Evolutionary conservation across 2,888 invertebrate species (phyloP), one percentile per base, ranked within the genome.

Genomic region (Callyntrura sp.): DNA sequence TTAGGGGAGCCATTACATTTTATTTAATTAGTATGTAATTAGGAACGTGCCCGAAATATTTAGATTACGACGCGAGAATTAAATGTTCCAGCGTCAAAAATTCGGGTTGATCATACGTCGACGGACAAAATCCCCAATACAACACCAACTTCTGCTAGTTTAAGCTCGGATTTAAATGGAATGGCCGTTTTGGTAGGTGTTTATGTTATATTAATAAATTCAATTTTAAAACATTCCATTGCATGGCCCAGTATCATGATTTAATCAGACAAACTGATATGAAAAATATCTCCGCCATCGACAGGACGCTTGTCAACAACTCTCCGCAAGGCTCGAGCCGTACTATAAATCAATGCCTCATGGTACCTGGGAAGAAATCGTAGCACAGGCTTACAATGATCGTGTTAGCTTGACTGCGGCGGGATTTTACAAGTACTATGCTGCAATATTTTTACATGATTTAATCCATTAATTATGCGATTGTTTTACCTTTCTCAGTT

Each of bases 81-180:
- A 65, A 92, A 93, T 82, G 96, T 98, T 43, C 96, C 97, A 2
- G 94, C 96, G 0, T 96, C 96, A 0, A 96, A 96, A 93, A 97
- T 98, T 93, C 97, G 98, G 94, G 96, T 98, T n/a, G 96, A 96
- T 43, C 98, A 98, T 94, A 98, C 98, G 0, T 95, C 97, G 0
- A 98, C 98, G 0, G 98, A 98, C 94, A 98, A 98, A 95, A 97
- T 98, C 0, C 98, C 98, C 0, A 98, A 0, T 95, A 97, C 93
- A 98, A 98, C 98, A 0, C 98, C 98, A 0, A 94, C 95, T 0
- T 95, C 95, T 0, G 95, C 94, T 4, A 94, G 94, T 55, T 94
- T 94, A 25, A 94, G 94, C 17, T 94, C 94, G 17, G 95, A 95
- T 92, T 92, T 95, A 89, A 94, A 95, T 88, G 95, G 95, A 68